Conservation (phyloP, 2,797 vertebrate genomes). For the Alcedo atthis region DNA sequence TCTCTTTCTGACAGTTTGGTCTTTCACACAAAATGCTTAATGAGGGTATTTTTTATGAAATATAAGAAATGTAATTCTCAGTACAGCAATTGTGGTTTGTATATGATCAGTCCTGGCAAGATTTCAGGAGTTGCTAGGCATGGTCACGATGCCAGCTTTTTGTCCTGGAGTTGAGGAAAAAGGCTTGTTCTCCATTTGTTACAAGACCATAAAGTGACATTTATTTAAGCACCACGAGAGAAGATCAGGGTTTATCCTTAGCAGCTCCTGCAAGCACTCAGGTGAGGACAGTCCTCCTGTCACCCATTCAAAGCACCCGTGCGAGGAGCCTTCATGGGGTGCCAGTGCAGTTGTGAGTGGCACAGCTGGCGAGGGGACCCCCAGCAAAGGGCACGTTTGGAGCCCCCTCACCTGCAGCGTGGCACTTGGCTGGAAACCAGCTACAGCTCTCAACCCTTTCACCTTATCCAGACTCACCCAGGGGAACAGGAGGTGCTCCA, state of each 20-base stretch:
- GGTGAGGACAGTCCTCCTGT: not conserved
- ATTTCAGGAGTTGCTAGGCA: slow-evolving; percentile 19
- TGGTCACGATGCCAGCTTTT: not conserved
- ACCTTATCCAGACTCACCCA: not conserved
- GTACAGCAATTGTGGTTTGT: slow-evolving; percentile 19
- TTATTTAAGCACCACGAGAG: not conserved
- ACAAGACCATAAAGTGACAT: not conserved
- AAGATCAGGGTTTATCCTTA: not conserved
- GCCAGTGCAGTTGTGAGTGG: not conserved
- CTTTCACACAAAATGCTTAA: slow-evolving; percentile 47
- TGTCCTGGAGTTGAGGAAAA: slow-evolving; percentile 48
- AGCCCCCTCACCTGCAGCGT: not conserved
- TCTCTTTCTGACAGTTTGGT: slow-evolving; percentile 38
- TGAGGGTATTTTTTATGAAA: slow-evolving; percentile 28
- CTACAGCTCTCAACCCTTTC: not conserved
- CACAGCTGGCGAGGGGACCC: not conserved
- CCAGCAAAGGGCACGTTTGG: not conserved
- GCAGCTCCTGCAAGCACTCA: rapidly evolving
- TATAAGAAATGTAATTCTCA: slow-evolving; percentile 25
- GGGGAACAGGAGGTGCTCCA: not conserved
- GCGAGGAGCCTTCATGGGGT: not conserved
- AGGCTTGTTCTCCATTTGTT: not conserved
- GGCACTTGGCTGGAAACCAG: not conserved
- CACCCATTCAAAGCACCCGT: rapidly evolving
- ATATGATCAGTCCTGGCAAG: slow-evolving; percentile 14